Base-by-base conservation (phyloP, 2,797 vertebrate species). In the Chaetodon trifasciatus region DNA sequence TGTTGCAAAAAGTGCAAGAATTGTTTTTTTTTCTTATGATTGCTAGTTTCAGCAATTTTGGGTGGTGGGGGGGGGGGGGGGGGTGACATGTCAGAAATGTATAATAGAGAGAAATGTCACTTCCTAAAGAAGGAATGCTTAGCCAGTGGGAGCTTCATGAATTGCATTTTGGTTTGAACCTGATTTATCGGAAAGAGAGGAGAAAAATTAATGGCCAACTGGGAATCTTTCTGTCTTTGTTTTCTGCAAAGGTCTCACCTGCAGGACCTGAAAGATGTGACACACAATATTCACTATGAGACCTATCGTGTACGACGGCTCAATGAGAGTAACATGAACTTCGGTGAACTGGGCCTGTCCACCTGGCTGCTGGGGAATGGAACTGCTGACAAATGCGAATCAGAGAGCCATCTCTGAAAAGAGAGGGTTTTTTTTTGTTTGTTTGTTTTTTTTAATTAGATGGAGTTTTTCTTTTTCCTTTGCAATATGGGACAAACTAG, bases 211-310 rank as follows among this genome's bases (percentile, higher is more conserved):
- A 13, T 13, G n/a, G 35, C 16, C 17, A 23, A 24, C 40, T 35
- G 13, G 44, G 5, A 71, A 40, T 39, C 28, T 21, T 55, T 70
- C 9, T 39, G 9, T 75, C 35, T 86, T 3, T 84, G 40, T 58
- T 68, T n/a, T 70, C 17, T 74, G 1, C 37, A 4, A 86, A 99
- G 98, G 84, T 98, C 98, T 70, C 97, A 99, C 90, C 94, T 99
- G 78, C 97, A 99, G 90, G 98, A 99, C 89, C 96, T 99, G 92
- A 99, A 99, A 92, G 98, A 99, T 74, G 97, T 99, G 86, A 97
- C 98, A 23, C 98, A 99, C 94, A 96, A 96, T 11, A 95, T 98
- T 88, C 97, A 98, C 92, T 99, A 99, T 0, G 98, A 99, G 94
- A 96, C 95, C 11, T 99, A 98, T 83, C 95, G 98, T 0, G 93